phyloP scores from a whole-genome alignment of 2,797 vertebrate genomes.

The Sebastes oblongus region DNA sequence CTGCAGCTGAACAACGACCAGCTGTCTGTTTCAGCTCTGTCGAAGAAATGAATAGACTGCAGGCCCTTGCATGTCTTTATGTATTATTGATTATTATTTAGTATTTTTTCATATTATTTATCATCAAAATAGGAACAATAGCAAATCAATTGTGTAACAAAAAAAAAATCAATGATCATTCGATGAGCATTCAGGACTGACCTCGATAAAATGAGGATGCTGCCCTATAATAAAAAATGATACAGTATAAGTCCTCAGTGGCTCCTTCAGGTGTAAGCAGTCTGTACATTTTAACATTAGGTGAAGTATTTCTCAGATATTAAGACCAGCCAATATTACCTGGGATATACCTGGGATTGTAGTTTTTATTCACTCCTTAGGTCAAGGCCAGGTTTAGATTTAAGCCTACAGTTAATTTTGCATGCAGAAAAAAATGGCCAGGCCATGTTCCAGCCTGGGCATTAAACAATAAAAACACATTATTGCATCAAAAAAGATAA shows the following conservation, averaged over 20 bases:
- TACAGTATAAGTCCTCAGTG: neutral
- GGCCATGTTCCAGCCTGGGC: neutral
- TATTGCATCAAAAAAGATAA: neutral
- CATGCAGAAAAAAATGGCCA: neutral
- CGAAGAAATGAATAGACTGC: neutral
- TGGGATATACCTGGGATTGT: neutral
- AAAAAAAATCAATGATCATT: neutral
- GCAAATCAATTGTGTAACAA: neutral
- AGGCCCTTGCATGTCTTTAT: neutral
- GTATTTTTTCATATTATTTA: neutral
- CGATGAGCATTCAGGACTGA: neutral
- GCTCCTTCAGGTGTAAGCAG: neutral
- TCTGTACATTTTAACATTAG: neutral
- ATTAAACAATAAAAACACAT: neutral
- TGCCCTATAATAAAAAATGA: neutral
- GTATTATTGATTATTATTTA: neutral
- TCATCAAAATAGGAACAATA: neutral
- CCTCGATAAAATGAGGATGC: neutral
- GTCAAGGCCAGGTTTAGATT: neutral
- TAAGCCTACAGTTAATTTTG: neutral
- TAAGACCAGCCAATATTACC: neutral
- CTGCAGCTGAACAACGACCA: neutral
- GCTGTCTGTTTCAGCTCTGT: slow-evolving; percentile 4
- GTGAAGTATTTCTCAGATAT: neutral
- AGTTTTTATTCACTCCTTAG: neutral